Conservation (phyloP, 2,797 vertebrate species). For the Sternotherus odoratus region DNA sequence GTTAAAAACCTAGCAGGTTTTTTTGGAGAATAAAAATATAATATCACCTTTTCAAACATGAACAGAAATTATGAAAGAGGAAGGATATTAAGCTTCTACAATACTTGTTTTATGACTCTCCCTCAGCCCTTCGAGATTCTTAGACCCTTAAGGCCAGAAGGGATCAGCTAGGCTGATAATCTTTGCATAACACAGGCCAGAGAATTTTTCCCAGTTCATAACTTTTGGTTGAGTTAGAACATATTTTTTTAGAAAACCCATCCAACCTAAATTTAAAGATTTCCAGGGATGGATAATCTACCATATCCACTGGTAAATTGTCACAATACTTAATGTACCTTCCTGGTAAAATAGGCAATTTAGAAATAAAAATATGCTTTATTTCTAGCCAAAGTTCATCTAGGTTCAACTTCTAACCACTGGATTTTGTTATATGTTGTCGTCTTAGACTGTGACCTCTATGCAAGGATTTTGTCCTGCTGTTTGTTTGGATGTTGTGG, state of each 20-base stretch:
- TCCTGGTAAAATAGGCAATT: not conserved
- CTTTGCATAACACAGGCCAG: not conserved
- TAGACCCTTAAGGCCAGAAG: not conserved
- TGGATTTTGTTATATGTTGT: not conserved
- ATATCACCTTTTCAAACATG: not conserved
- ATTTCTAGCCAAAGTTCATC: not conserved
- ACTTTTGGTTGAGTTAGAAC: not conserved
- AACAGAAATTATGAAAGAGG: not conserved
- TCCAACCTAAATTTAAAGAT: not conserved
- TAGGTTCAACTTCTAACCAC: not conserved
- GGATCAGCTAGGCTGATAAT: not conserved
- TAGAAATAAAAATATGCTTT: no score
- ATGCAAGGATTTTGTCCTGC: not conserved
- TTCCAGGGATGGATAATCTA: not conserved
- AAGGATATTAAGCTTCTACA: not conserved
- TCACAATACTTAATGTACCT: not conserved
- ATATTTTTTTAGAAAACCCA: not conserved
- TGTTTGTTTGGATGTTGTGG: not conserved
- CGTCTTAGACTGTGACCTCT: not conserved
- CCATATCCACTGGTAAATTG: not conserved
- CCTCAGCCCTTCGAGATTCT: not conserved
- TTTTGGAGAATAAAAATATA: not conserved
- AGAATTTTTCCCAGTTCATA: not conserved
- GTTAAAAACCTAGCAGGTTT: not conserved
- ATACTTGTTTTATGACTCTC: not conserved